A percentile compares a stretch with the other conserved stretches of the same genome.
Conservation (phyloP, 1,140 invertebrate species). For the Pentalonia nigronervosa region DNA sequence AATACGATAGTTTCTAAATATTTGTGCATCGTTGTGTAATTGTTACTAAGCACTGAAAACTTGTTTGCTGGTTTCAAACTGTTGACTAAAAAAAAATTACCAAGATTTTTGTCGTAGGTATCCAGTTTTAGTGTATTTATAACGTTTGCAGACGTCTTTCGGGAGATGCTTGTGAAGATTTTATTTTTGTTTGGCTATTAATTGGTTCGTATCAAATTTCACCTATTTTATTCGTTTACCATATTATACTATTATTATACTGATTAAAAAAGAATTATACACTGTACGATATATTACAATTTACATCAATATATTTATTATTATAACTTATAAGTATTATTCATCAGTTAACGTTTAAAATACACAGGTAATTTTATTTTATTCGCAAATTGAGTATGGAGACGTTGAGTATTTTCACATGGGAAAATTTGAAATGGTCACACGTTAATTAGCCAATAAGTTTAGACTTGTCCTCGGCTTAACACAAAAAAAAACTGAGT, state of each 20-base stretch:
- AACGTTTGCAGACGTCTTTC: not conserved
- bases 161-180: not conserved
- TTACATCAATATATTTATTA: too few species aligned
- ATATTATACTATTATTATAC: not conserved
- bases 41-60: not conserved
- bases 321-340: too few species aligned
- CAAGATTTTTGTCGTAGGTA: not conserved
- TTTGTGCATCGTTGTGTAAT: not conserved
- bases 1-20: not conserved
- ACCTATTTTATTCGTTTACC: not conserved
- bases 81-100: not conserved
- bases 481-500: too few species aligned
- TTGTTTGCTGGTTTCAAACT: not conserved
- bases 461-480: too few species aligned
- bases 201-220: not conserved
- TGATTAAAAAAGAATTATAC: not conserved
- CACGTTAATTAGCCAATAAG: too few species aligned
- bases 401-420: too few species aligned
- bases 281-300: too few species aligned
- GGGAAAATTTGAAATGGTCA: too few species aligned
- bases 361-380: too few species aligned
- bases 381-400: too few species aligned
- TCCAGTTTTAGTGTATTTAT: not conserved
- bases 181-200: not conserved
- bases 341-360: too few species aligned